Evolutionary conservation across 2,113 vertebrate species (phyloP).

Genomic region (Saguinus imperator): DNA sequence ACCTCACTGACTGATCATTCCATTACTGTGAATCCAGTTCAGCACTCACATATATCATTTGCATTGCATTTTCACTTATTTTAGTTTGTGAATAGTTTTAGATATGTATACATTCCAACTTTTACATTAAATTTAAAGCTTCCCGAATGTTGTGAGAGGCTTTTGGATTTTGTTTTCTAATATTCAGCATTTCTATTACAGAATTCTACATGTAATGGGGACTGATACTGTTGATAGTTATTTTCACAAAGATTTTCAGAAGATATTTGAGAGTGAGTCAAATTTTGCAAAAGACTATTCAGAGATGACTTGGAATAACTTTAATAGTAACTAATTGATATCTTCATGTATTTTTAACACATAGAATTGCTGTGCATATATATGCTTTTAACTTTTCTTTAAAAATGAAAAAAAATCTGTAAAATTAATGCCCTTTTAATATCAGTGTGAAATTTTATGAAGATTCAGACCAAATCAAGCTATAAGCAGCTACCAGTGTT

Average conservation of each 20-base stretch:
- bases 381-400: neutral
- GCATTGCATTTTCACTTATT: constrained; percentile 48
- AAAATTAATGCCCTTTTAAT: neutral
- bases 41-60: constrained; percentile 32
- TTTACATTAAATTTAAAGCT: constrained; percentile 53
- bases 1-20: constrained; percentile 30
- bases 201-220: neutral
- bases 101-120: neutral
- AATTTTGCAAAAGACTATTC: neutral
- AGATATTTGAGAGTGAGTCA: neutral
- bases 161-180: neutral
- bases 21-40: constrained; percentile 38
- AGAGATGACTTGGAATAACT: neutral
- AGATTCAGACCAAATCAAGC: neutral
- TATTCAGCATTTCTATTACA: neutral
- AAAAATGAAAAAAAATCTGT: constrained; percentile 8
- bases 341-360: neutral
- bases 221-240: neutral
- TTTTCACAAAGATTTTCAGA: constrained; percentile 38
- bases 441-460: neutral
- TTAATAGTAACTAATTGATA: neutral
- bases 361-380: constrained; percentile 13
- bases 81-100: constrained; percentile 54
- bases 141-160: neutral
- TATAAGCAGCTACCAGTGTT: neutral